A percentile compares a stretch with the other conserved stretches of the same genome.
Evolutionary conservation across 1,140 invertebrate species (phyloP).

Genomic region (Sycophaga agraensis): DNA sequence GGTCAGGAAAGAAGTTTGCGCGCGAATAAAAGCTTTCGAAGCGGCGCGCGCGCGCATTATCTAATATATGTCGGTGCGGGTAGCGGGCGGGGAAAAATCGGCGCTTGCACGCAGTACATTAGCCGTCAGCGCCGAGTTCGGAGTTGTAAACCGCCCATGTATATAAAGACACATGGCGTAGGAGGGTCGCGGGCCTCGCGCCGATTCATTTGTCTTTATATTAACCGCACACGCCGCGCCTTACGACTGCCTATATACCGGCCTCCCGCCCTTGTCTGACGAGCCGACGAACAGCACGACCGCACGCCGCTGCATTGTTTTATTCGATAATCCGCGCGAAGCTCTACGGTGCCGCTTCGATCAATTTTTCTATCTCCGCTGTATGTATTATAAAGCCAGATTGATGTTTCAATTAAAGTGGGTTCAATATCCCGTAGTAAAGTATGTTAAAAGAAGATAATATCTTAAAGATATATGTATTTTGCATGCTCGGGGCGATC

Average conservation of each 20-base stretch:
- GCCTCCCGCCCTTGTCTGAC: neutral
- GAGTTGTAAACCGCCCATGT: conserved; percentile 24
- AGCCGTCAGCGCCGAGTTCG: conserved; percentile 17
- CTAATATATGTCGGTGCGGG: neutral
- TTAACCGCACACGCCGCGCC: conserved; percentile 44
- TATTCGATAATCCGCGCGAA: too few relatives aligned
- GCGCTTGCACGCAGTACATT: conserved; percentile 6
- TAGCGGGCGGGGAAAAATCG: neutral
- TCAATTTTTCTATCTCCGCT: too few relatives aligned
- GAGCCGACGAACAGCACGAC: neutral
- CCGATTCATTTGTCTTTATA: conserved; percentile 57
- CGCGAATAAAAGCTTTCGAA: too few relatives aligned
- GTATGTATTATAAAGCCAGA: too few relatives aligned
- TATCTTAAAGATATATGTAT: too few relatives aligned
- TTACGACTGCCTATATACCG: conserved; percentile 25
- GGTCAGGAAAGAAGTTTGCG: too few relatives aligned
- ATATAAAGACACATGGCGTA: conserved; percentile 55
- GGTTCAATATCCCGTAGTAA: too few relatives aligned
- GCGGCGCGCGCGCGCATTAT: too few relatives aligned
- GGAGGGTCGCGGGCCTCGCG: conserved; percentile 31
- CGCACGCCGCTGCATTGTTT: neutral
- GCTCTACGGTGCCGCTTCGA: too few relatives aligned
- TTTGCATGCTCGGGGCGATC: too few relatives aligned
- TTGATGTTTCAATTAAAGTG: too few relatives aligned
- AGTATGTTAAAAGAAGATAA: too few relatives aligned